Conservation (phyloP, 2,888 invertebrate species). For the Carabus problematicus region DNA sequence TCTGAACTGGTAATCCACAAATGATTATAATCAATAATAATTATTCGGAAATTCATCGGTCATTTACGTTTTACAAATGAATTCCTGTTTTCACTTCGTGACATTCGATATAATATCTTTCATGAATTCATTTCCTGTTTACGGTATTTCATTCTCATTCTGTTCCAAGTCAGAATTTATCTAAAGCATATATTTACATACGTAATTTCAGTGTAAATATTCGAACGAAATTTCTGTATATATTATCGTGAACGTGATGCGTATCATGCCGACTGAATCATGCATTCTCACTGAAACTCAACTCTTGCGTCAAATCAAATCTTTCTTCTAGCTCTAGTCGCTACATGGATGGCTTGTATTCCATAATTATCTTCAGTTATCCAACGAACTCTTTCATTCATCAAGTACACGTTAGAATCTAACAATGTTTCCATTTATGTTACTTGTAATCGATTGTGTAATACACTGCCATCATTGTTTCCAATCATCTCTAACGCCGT, state of each 20-base stretch:
- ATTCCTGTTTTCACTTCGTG: neutral
- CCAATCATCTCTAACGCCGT: neutral
- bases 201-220: constrained; percentile 26
- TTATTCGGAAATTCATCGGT: too few species aligned
- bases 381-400: neutral
- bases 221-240: constrained; percentile 23
- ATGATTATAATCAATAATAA: too few species aligned
- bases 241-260: constrained; percentile 32
- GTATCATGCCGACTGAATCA: constrained; percentile 32
- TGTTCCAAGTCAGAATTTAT: constrained; percentile 30
- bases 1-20: constrained; percentile 1
- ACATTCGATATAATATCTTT: constrained; percentile 6
- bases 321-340: constrained; percentile 28
- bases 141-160: constrained; percentile 21
- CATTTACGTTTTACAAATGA: neutral
- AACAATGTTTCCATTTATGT: too few species aligned
- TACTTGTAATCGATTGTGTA: neutral
- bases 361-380: neutral
- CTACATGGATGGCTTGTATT: constrained; percentile 17
- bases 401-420: too few species aligned
- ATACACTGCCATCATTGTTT: neutral
- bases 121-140: constrained; percentile 28
- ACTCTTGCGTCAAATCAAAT: neutral
- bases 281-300: neutral
- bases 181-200: constrained; percentile 35